Base-by-base conservation (phyloP, 2,113 vertebrate genomes). In the Callorhinus ursinus region DNA sequence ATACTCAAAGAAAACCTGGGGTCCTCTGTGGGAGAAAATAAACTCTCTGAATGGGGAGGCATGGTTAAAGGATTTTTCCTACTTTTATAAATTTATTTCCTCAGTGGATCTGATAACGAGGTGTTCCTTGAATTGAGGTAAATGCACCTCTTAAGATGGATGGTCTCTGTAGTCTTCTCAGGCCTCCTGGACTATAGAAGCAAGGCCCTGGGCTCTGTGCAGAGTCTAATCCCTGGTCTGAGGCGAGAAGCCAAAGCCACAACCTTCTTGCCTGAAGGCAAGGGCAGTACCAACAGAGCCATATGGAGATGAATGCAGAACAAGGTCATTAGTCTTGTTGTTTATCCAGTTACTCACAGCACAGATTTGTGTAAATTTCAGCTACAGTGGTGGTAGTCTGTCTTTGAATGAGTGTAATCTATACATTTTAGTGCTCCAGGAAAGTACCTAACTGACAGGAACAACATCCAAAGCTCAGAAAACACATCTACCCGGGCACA, bases 351-450 rank as follows among this genome's bases (percentile, higher is more conserved):
- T 84, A 85, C 96, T 96, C 1, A 9, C 53, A 57, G 92, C 77
- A 36, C 82, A 97, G 95, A 94, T 89, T 46, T 96, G 93, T 94
- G 79, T 96, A 82, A 90, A 94, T 93, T 80, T 94, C 93, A 94
- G 88, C 81, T 79, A 18, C n/a, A 72, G 69, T 55, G 39, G 59
- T 46, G 39, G 55, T 79, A 93, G 88, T 28, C 36, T 94, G 90
- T 88, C 96, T 98, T 97, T 98, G 96, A 98, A 93, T 96, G 96
- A 98, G 82, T 94, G 28, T 79, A 55, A 96, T 92, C 95, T 87
- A 74, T 88, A 89, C 90, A 53, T 93, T 90, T 94, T 84, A 69
- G 96, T 95, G 77, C 87, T 96, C 72, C 19, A 42, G 93, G 88
- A 96, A 97, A 88, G 69, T 16, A 81, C 90, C 90, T 93, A 92